These are phyloP conservation scores for Charaxes varanes DNA, from an alignment of 1,140 invertebrate genomes.

Conservation along the genomic window DNA sequence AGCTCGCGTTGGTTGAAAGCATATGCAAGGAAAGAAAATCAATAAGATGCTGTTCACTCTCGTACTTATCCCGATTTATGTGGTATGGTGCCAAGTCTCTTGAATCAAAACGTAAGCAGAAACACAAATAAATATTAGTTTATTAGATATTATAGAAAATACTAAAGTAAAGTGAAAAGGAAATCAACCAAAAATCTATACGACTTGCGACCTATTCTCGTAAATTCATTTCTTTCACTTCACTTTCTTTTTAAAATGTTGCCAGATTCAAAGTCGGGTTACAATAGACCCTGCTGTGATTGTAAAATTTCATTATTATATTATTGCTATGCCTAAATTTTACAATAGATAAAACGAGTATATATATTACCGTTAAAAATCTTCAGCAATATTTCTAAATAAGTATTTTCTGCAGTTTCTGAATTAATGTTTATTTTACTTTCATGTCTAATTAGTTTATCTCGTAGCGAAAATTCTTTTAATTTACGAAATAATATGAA, in stretches of 20 bases:
- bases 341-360: too few relatives aligned
- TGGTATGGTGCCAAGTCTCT: conserved; percentile 40
- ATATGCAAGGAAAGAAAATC: conserved; percentile 72
- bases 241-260: conserved; percentile 71
- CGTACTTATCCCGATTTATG: conserved; percentile 64
- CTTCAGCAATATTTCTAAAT: too few relatives aligned
- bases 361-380: too few relatives aligned
- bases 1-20: conserved; percentile 69
- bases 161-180: conserved; percentile 71
- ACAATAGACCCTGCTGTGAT: not conserved
- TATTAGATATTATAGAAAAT: conserved; percentile 68
- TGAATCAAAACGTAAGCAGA: conserved; percentile 61
- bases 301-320: too few relatives aligned
- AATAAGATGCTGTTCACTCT: conserved; percentile 71
- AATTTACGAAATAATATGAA: too few relatives aligned
- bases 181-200: conserved; percentile 74
- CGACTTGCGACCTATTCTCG: conserved; percentile 71
- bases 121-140: conserved; percentile 65
- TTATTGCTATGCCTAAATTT: too few relatives aligned
- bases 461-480: too few relatives aligned
- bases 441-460: too few relatives aligned
- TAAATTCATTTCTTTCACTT: conserved; percentile 73
- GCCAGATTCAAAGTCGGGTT: conserved; percentile 21
- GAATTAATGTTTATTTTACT: too few relatives aligned
- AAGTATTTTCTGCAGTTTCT: too few relatives aligned